These are phyloP conservation scores for Frankliniella fusca DNA, from an alignment of 2,888 invertebrate genomes.

Conservation along the genomic window DNA sequence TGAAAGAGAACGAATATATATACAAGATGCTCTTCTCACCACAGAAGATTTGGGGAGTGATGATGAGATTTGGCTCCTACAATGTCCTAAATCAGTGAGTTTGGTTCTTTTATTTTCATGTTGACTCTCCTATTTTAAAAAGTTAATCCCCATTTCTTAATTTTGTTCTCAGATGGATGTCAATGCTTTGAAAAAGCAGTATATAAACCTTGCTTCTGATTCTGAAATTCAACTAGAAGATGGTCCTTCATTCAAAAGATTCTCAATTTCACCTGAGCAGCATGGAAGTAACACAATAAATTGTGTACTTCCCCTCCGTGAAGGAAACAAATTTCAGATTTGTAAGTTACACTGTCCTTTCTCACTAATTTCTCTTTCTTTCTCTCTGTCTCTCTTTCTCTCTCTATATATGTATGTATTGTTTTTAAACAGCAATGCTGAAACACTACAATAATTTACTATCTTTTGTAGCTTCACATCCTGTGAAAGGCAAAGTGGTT, in stretches of 20 bases:
- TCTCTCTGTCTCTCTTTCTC: not conserved
- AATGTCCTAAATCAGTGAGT: not conserved
- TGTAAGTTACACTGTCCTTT: not conserved
- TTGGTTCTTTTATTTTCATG: not conserved
- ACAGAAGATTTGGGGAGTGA: not conserved
- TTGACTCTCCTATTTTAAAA: not conserved
- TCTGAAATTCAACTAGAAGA: not conserved
- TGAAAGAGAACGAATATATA: not conserved
- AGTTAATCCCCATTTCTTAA: not conserved
- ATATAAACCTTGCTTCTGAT: not conserved
- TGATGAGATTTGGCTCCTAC: slow-evolving; percentile 4
- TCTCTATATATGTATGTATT: no score
- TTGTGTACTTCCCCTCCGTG: not conserved
- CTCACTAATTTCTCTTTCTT: not conserved
- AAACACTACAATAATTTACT: no score
- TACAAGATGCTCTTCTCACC: not conserved
- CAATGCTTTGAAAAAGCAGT: not conserved
- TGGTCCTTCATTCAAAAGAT: not conserved
- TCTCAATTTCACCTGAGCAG: not conserved
- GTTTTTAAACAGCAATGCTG: not conserved
- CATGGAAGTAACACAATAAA: not conserved
- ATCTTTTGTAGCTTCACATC: not conserved
- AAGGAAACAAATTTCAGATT: not conserved
- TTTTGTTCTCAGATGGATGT: not conserved
- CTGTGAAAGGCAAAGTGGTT: not conserved